These are phyloP conservation scores for Meloidogyne floridensis DNA, from an alignment of 1,140 invertebrate genomes.

Conservation along the genomic window DNA sequence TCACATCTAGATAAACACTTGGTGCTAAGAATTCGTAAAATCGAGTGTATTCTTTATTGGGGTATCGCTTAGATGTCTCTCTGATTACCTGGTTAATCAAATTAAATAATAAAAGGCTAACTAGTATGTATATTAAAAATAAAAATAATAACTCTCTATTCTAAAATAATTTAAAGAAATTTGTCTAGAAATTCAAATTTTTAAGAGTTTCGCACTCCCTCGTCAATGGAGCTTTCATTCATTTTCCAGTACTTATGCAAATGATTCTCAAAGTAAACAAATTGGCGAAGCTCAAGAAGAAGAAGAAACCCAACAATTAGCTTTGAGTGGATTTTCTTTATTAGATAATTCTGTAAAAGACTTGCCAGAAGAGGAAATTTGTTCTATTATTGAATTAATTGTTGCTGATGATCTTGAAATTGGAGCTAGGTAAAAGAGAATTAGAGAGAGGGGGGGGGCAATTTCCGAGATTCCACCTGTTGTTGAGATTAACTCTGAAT, in stretches of 20 bases:
- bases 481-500: too few relatives aligned
- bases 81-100: too few relatives aligned
- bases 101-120: too few relatives aligned
- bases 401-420: neutral
- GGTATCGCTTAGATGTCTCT: too few relatives aligned
- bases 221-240: neutral
- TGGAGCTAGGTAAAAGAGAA: conserved; percentile 16
- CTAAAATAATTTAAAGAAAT: too few relatives aligned
- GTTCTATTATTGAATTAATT: conserved; percentile 22
- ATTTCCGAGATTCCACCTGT: too few relatives aligned
- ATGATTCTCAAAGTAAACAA: neutral
- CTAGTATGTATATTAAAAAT: too few relatives aligned
- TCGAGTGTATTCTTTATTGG: too few relatives aligned
- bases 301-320: neutral
- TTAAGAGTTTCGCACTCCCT: neutral
- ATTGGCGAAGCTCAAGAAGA: neutral
- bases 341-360: conserved; percentile 20
- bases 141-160: too few relatives aligned
- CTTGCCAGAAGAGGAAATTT: conserved; percentile 25
- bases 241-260: neutral
- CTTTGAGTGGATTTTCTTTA: conserved; percentile 18
- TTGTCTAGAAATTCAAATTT: neutral
- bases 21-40: too few relatives aligned
- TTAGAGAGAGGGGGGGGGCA: neutral
- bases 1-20: too few relatives aligned